Percentiles rank a stretch among this genome's conserved stretches.
phyloP scores from a whole-genome alignment of 2,113 vertebrate species.

The Ivindomyrus marchei region DNA sequence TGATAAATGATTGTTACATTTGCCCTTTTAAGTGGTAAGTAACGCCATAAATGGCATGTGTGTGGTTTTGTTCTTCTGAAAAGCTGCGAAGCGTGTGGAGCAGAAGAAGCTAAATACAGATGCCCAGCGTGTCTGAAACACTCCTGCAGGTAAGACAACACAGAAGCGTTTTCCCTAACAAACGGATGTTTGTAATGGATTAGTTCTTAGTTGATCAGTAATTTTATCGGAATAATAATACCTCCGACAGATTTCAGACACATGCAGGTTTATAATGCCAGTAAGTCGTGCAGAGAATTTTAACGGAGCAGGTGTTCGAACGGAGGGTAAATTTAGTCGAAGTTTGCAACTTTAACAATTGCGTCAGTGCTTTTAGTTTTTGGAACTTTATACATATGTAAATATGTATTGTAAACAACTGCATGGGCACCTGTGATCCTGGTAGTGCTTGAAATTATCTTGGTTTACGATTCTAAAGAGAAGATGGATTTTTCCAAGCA shows the following conservation, averaged over 20 bases:
- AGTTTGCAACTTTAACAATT: background rate
- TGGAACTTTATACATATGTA: background rate
- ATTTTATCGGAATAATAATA: background rate
- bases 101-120: constrained; percentile 78
- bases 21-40: background rate
- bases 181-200: background rate
- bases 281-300: background rate
- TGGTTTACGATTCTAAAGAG: background rate
- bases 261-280: too few relatives aligned
- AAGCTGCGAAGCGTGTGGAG: constrained; percentile 80
- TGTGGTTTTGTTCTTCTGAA: constrained; percentile 4
- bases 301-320: background rate
- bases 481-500: background rate
- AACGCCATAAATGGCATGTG: background rate
- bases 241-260: background rate
- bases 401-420: background rate
- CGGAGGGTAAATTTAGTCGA: background rate
- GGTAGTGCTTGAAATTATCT: background rate
- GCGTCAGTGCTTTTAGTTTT: background rate
- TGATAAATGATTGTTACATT: background rate
- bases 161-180: background rate
- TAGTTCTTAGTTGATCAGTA: background rate
- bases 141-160: constrained; percentile 75
- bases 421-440: background rate
- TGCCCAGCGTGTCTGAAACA: constrained; percentile 81